Evolutionary conservation across 1,140 invertebrate genomes (phyloP).

Genomic region (Elymnias hypermnestra): DNA sequence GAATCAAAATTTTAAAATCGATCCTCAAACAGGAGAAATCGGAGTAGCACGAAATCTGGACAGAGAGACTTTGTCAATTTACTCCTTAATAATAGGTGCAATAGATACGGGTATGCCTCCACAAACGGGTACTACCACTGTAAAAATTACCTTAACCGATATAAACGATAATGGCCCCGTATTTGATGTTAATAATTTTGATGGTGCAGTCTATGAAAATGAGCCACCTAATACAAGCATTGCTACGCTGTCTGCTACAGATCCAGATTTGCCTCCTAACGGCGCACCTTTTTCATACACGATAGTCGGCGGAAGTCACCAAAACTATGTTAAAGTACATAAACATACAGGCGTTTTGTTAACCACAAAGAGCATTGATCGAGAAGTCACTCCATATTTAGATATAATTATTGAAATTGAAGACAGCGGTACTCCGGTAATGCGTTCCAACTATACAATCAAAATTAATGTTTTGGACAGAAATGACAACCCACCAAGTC

Average conservation of each 20-base stretch:
- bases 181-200: slow-evolving; percentile 83
- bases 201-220: slow-evolving; percentile 91
- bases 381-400: slow-evolving; percentile 86
- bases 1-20: slow-evolving; percentile 91
- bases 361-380: slow-evolving; percentile 87
- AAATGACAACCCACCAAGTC: slow-evolving; percentile 93
- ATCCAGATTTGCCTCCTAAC: slow-evolving; percentile 94
- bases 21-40: slow-evolving; percentile 89
- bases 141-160: slow-evolving; percentile 87
- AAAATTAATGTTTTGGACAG: slow-evolving; percentile 89
- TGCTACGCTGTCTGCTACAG: slow-evolving; percentile 89
- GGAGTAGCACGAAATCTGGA: slow-evolving; percentile 87
- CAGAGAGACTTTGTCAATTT: slow-evolving; percentile 85
- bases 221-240: slow-evolving; percentile 90
- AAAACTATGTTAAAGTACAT: slow-evolving; percentile 85
- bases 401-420: slow-evolving; percentile 89
- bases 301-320: slow-evolving; percentile 86
- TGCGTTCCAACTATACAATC: slow-evolving; percentile 86
- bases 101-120: slow-evolving; percentile 92
- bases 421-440: slow-evolving; percentile 90
- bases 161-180: slow-evolving; percentile 95
- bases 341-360: slow-evolving; percentile 87
- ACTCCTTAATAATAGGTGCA: slow-evolving; percentile 90
- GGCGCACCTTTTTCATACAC: slow-evolving; percentile 92
- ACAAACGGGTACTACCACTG: slow-evolving; percentile 90